Base-by-base conservation (phyloP, 2,797 vertebrate genomes). In the Halcyon chelicuti region DNA sequence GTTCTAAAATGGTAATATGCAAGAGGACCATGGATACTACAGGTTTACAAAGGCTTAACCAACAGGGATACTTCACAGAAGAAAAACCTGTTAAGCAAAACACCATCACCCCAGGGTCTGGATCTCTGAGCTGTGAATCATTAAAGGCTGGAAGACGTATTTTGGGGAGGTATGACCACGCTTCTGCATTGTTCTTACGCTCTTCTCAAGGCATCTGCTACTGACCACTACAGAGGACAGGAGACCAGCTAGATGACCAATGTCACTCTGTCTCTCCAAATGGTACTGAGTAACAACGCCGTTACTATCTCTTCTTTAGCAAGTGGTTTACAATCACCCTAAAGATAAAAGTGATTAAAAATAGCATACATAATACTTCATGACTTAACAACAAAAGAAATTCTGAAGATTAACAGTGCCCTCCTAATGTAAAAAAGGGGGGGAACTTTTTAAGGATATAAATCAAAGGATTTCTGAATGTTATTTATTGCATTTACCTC, bases 1-100 rank as follows among this genome's bases (percentile, higher is more conserved):
- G 18, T 61, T 25, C 21, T 57, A 79, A 85, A 87, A 75, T 42
- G 5, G 17, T 44, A 75, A 51, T 35, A 78, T 6, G 44, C 25
- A 66, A 76, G 72, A 78, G 31, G 12, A 84, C 17, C 28, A 73
- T 2, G 5, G 28, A 55, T 19, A 26, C 8, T 62, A 11, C 31
- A 68, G 16, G 35, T 62, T 78, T 66, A 62, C 21, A 60, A 4
- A 4, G 14, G 20, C 37, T 83, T 28, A 94, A 3, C 2, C 22
- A 89, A 70, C 20, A 63, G 11, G 21, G 16, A 62, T 49, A 58
- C 6, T 58, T 76, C 28, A 57, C 0, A 71, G 18, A 85, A 63
- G 35, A 39, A 93, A 92, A 91, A 57, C 60, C n/a, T 60, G 21
- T 44, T 92, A 82, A 83, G 61, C 21, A 77, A 54, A 78, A 73